Evolutionary conservation across 2,113 vertebrate genomes (phyloP).

Genomic region (Peromyscus californicus): DNA sequence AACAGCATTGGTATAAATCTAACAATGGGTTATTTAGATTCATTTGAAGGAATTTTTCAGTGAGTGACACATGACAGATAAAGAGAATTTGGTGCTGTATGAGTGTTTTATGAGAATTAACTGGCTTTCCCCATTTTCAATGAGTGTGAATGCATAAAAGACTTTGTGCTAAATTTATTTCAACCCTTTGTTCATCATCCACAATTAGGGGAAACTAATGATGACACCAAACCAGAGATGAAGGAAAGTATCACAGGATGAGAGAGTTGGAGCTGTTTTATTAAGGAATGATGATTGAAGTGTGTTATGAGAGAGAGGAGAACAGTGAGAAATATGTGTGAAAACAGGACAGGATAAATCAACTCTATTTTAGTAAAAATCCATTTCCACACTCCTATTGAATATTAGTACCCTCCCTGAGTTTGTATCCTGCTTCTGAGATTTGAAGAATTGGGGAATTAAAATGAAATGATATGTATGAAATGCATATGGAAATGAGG

Average conservation of each 20-base stretch:
- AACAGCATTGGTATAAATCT: conserved; percentile 35
- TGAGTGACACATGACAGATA: not conserved
- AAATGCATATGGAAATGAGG: conserved; percentile 45
- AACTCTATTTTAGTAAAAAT: not conserved
- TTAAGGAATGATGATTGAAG: not conserved
- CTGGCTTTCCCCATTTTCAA: not conserved
- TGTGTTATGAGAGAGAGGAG: not conserved
- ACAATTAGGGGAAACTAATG: not conserved
- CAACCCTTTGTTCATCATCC: not conserved
- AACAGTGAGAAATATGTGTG: not conserved
- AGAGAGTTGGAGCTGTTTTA: not conserved
- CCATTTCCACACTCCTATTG: not conserved
- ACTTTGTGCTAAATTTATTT: not conserved
- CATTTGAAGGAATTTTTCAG: not conserved
- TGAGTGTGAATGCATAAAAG: not conserved
- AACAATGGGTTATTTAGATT: not conserved
- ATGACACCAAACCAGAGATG: not conserved
- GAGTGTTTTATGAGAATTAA: not conserved
- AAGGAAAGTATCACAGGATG: not conserved
- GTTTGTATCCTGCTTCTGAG: not conserved
- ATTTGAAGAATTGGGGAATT: conserved; percentile 26
- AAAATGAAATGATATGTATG: conserved; percentile 67
- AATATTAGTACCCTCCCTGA: not conserved
- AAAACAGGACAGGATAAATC: not conserved
- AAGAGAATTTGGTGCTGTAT: not conserved